Base-by-base conservation (phyloP, 2,113 vertebrate genomes). In the Thinocorus orbignyianus region DNA sequence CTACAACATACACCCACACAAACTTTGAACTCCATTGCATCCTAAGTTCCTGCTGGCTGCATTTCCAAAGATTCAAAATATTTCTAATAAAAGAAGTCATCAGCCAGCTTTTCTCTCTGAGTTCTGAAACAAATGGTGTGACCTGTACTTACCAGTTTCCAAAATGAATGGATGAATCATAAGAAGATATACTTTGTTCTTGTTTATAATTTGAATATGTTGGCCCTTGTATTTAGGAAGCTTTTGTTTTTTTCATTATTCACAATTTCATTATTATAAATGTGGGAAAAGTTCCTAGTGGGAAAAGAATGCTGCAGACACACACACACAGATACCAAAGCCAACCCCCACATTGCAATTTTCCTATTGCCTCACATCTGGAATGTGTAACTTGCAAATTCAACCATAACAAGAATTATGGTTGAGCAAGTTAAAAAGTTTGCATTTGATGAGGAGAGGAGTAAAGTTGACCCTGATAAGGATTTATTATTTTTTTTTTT, bases 311-410 rank as follows among this genome's bases (percentile, higher is more conserved):
- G 61, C 88, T 86, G 72, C 62, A 90, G 41, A 92, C 68, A 76
- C 64, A 94, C 64, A 94, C 51, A 83, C 26, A 81, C 6, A 94
- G 69, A 86, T 90, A 88, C 66, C 77, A 81, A 88, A 72, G 49
- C 80, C 88, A 92, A 41, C 88, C 86, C 83, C 88, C 80, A 15
- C 91, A 81, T 74, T 69, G 44, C 80, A 83, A 31, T 94, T 96
- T 96, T 96, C 91, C 80, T 92, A 13, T 94, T 96, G 88, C 86
- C 58, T 95, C 86, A 96, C 92, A 94, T 96, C 95, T 97, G 96
- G 96, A 95, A 96, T 54, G 73, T 91, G 84, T 96, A 96, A 89
- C 80, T 96, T 94, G 35, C 60, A 93, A 87, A 71, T 77, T 90
- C 88, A 87, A 93, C 83, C 95, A 86, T 96, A 96, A 92, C 79